Percentiles rank a stretch among this genome's conserved stretches.
phyloP scores from a whole-genome alignment of 1,140 invertebrate genomes.

The Trichomalopsis sarcophagae region DNA sequence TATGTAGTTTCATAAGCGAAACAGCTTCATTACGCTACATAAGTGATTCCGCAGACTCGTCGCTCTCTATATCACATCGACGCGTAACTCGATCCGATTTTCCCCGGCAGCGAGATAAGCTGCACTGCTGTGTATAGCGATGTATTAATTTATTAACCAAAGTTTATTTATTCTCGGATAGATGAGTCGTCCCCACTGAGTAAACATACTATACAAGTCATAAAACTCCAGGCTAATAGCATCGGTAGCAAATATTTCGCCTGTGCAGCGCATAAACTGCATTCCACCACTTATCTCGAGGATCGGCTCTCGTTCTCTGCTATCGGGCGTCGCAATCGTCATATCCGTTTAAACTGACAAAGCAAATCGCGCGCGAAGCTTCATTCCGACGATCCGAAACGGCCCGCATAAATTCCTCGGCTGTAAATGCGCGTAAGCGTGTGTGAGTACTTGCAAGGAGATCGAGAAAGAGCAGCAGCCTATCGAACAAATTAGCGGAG shows the following conservation, averaged over 20 bases:
- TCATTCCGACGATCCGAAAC: not conserved
- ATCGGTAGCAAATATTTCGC: constrained; percentile 20
- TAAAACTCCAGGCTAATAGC: not conserved
- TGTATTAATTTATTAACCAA: constrained; percentile 70
- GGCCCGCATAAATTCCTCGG: constrained; percentile 14
- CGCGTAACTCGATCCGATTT: constrained; percentile 2
- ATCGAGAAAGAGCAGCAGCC: constrained; percentile 40
- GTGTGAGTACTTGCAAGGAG: not conserved
- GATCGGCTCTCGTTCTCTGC: not conserved
- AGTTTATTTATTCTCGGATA: constrained; percentile 65
- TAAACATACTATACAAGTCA: not conserved
- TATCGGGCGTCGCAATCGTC: constrained; percentile 9
- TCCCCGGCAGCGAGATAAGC: constrained; percentile 25
- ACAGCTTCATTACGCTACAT: not conserved
- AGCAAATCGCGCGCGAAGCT: constrained; percentile 27
- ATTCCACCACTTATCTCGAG: not conserved
- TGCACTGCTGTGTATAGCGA: constrained; percentile 50
- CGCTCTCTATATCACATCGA: constrained; percentile 50
- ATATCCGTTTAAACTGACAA: constrained; percentile 26
- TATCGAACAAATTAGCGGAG: constrained; percentile 71
- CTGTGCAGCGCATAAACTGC: not conserved
- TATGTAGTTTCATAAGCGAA: not conserved
- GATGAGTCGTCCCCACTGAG: not conserved
- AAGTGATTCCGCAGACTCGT: too few relatives aligned
- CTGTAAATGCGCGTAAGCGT: too few relatives aligned